phyloP scores from a whole-genome alignment of 2,797 vertebrate species.

The Sebastes elongatus region DNA sequence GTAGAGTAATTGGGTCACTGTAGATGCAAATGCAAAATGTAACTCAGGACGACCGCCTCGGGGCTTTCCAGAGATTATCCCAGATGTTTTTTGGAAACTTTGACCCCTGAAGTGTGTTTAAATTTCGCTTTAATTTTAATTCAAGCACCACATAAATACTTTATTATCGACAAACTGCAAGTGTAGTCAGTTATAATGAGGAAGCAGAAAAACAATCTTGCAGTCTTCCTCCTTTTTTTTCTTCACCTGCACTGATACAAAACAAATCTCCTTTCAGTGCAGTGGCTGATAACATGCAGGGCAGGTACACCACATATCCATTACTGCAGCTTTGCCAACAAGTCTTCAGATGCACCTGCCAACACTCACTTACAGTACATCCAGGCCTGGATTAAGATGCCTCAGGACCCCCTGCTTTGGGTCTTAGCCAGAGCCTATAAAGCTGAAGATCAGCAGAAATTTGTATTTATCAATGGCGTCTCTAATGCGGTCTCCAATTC shows the following conservation, averaged over 20 bases:
- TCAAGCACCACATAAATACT: neutral
- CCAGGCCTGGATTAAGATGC: conserved; percentile 2
- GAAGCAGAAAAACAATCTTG: neutral
- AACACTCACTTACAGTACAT: conserved; percentile 12
- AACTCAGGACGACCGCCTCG: conserved; percentile 36
- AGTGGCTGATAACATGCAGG: conserved; percentile 5
- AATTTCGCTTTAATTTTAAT: conserved; percentile 19
- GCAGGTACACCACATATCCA: neutral
- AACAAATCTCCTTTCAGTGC: conserved; percentile 9
- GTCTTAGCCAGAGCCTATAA: conserved; percentile 10
- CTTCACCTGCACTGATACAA: neutral
- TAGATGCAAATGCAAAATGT: conserved; percentile 51
- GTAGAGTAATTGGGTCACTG: conserved; percentile 66
- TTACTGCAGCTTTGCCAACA: conserved; percentile 10
- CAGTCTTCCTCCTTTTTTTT: neutral
- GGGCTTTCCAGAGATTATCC: conserved; percentile 36
- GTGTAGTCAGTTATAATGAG: neutral
- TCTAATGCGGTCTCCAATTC: neutral
- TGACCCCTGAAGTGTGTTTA: neutral
- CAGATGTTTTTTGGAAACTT: conserved; percentile 19
- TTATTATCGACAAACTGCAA: neutral
- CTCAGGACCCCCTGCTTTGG: conserved; percentile 12
- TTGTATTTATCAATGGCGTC: neutral
- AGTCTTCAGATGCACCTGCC: conserved; percentile 9
- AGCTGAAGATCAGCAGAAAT: conserved; percentile 24